Evolutionary conservation across 2,797 vertebrate species (phyloP), one percentile per base, ranked within the genome.

Genomic region (Esox lucius): DNA sequence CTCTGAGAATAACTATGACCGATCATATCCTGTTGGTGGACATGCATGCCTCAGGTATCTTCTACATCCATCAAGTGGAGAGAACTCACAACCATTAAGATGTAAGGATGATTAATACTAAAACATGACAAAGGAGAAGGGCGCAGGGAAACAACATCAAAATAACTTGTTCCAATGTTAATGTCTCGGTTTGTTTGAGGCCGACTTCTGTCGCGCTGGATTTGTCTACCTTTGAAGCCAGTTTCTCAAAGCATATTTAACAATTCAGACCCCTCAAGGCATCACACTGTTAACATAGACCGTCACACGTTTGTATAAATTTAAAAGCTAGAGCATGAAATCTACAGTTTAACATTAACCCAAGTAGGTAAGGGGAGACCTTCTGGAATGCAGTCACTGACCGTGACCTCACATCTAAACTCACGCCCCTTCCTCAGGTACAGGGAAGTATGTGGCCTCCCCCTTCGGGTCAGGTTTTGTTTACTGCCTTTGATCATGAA

Each of bases 401-500:
- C 81, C 76, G 61, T 71, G 75, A 31, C 42, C 59, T 12, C 5
- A 53, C 46, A 13, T 24, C 28, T 28, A 33, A 66, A 66, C 64
- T 66, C 64, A 16, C 64, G 35, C 33, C 35, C 66, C n/a, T 12
- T 35, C 35, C 35, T 42, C 65, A 68, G 33, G 33, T 65, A 65
- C 28, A 8, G 62, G 28, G 28, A 35, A 7, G 19, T 28, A n/a
- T 19, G 48, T 71, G 51, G 42, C 22, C 35, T 11, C 68, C 19
- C 70, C 33, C 26, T 19, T 16, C 26, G 51, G 24, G 46, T 48
- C 48, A 31, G 68, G 48, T 53, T 70, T 22, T 17, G 68, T 49
- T 46, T 24, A 26, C 16, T 8, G 66, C n/a, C 85, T 92, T 87
- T 93, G 91, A 91, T 92, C 85, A 79, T 87, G 86, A 91, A 88